Evolutionary conservation across 2,797 vertebrate genomes (phyloP), one percentile per base, ranked within the genome.

Genomic region (Malacoraja senta): DNA sequence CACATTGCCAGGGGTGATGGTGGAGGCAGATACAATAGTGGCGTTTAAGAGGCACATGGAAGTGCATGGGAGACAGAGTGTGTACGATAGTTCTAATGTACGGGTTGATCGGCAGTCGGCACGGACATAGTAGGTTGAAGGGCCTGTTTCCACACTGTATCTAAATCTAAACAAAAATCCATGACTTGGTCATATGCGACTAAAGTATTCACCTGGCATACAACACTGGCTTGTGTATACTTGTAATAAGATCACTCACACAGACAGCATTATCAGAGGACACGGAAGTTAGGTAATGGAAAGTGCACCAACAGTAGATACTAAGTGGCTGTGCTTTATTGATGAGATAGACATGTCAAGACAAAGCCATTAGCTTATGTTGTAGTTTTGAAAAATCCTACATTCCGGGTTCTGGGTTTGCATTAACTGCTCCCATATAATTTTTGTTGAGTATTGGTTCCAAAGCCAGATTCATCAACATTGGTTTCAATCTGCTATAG

Each of bases 401-500:
- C 90, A 92, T 26, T 76, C 53, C 15, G 72, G 88, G 24, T 91
- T 44, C 72, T 24, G 61, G 29, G 38, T 91, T 91, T 29, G 90
- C 71, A 91, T 74, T 44, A 72, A 91, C 24, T 91, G 90, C 35
- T 74, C 44, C 72, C 71, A 7, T 1, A 6, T 92, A 53, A 76
- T 29, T 74, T 96, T 95, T 95, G 95, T 71, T 95, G 96, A 24
- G 24, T 74, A 74, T 38, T 72, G 35, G 26, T 26, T 91, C 10
- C 68, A 91, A 74, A 0, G 15, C 44, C 96, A 96, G 95, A 95
- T 95, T 95, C 95, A 94, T 95, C 84, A 96, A 97, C 96, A 94
- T 94, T 96, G 95, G 95, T 96, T 96, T 95, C 96, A 96, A 95
- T 95, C 96, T 96, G 35, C 95, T 95, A 94, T 94, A 94, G 95